Conservation (phyloP, 2,113 vertebrate species). For the Mesoclemmys tuberculata region DNA sequence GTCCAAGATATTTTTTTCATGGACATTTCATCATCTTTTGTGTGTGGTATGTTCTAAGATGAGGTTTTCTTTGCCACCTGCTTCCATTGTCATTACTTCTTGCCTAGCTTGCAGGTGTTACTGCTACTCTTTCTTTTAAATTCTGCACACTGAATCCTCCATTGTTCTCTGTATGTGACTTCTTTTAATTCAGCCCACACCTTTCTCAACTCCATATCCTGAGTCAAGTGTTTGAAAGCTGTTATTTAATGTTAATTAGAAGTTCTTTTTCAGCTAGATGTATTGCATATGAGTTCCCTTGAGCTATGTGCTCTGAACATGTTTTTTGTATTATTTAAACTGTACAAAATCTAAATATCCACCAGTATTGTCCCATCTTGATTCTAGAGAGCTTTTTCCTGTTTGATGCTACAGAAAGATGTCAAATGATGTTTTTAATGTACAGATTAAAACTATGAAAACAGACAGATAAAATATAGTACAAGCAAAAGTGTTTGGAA, state of each 20-base stretch:
- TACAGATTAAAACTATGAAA: background rate
- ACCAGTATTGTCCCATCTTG: background rate
- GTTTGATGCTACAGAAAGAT: background rate
- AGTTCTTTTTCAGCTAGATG: constrained; percentile 45
- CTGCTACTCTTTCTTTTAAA: background rate
- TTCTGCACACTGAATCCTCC: background rate
- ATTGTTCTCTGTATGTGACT: constrained; percentile 43
- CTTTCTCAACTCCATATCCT: constrained; percentile 40
- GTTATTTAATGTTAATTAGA: constrained; percentile 63
- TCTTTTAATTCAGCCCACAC: constrained; percentile 55
- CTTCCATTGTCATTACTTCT: background rate
- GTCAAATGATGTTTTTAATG: background rate
- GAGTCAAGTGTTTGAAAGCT: constrained; percentile 57
- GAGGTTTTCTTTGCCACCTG: background rate
- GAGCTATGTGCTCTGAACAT: background rate
- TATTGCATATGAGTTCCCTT: background rate
- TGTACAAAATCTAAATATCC: background rate
- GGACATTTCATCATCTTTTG: background rate
- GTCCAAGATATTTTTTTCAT: background rate
- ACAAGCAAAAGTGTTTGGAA: background rate
- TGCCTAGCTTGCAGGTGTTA: background rate
- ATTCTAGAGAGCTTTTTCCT: background rate
- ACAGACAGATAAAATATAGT: background rate
- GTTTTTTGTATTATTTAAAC: background rate
- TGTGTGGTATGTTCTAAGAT: background rate